Evolutionary conservation across 2,797 vertebrate genomes (phyloP), one percentile per base, ranked within the genome.

Genomic region (Pseudochirops corinnae): DNA sequence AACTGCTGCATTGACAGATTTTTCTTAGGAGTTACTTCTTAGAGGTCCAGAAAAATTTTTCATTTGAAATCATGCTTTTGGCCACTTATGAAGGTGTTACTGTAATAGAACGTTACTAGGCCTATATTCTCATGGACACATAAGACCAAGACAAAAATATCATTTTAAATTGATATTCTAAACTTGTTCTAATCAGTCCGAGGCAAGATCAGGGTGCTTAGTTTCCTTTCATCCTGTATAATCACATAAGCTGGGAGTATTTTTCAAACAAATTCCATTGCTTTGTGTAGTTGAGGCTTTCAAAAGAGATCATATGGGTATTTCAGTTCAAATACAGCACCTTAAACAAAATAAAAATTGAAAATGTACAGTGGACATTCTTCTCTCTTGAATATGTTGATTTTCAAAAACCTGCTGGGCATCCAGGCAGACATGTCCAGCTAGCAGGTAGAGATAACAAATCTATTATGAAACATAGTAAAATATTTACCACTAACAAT

Each of bases 21-120:
- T 94, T 91, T 52, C 87, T 39, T 91, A 18, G 21, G 95, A 95
- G 29, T 53, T 33, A 3, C 4, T 53, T n/a, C 14, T 1, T 0
- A 56, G 58, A 58, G 95, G 93, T 96, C 94, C 1, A 0, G 21
- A 0, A 0, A 90, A 39, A 9, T 0, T 5, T 56, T 6, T 57
- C 0, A 52, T 97, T 94, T 96, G 82, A 92, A 90, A 12, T 96
- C 33, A 0, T 33, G 94, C 2, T 6, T 96, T 97, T 96, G 93
- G 21, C 14, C 50, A 93, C 28, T 60, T 1, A 56, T 91, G 33
- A 39, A 39, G 5, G 29, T 90, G 31, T 90, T 55, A 90, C 28
- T 55, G 7, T 53, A 62, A 33, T 16, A 21, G 18, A 56, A 56
- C 4, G 1, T 91, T 13, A 12, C 10, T 91, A 18, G n/a, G 55